Percentiles rank a stretch among this genome's conserved stretches.
Evolutionary conservation across 2,888 invertebrate genomes (phyloP).

Genomic region (Tipula vernalis): DNA sequence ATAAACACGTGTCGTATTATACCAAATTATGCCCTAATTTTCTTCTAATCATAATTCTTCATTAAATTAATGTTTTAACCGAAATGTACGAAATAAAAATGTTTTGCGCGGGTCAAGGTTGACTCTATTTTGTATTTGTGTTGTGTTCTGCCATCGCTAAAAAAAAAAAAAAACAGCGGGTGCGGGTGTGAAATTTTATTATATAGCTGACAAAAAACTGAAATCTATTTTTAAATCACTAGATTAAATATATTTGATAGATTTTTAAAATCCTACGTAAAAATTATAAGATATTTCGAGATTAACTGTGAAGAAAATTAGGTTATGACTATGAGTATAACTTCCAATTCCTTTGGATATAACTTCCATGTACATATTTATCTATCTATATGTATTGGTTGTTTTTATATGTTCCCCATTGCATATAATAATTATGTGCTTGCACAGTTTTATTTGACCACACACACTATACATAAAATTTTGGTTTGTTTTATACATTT

Average conservation of each 20-base stretch:
- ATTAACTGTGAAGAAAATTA: neutral
- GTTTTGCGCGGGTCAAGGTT: neutral
- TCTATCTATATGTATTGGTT: neutral
- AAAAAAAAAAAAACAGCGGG: neutral
- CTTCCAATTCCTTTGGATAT: neutral
- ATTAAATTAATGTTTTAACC: neutral
- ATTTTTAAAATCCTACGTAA: neutral
- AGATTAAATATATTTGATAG: neutral
- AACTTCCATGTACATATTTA: neutral
- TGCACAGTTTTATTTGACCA: neutral
- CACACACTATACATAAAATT: neutral
- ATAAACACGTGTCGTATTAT: neutral
- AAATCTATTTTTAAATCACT: neutral
- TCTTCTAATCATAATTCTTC: neutral
- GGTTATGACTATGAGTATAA: too few relatives aligned
- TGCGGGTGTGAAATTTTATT: neutral
- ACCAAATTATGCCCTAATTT: neutral
- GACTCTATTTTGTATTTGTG: neutral
- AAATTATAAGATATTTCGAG: neutral
- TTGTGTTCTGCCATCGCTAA: neutral
- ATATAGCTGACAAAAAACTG: neutral
- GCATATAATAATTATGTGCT: neutral
- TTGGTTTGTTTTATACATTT: neutral
- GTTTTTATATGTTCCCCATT: neutral
- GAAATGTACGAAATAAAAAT: neutral